Conservation (phyloP, 92 coral and sea anemone species). For the Virgularia gustaviana region DNA sequence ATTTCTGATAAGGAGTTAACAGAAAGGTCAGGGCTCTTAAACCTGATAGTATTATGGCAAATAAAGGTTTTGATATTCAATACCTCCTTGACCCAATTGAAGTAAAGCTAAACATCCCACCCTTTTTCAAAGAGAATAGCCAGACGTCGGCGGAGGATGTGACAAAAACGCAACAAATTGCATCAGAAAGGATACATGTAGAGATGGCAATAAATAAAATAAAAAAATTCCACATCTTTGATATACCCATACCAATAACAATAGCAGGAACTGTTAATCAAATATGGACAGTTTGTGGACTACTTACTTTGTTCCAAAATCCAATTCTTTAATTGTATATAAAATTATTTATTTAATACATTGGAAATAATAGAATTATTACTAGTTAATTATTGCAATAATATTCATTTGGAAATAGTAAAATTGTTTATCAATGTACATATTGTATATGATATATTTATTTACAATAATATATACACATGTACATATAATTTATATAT, state of each 20-base stretch:
- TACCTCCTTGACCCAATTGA: conserved; percentile 52
- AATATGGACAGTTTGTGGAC: conserved; percentile 63
- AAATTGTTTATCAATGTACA: too few species aligned
- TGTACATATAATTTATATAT: too few species aligned
- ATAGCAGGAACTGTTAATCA: conserved; percentile 53
- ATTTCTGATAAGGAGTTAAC: conserved; percentile 56
- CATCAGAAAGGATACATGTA: conserved; percentile 44
- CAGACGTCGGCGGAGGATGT: conserved; percentile 50
- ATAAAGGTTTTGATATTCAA: conserved; percentile 56
- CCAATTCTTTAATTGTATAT: conserved; percentile 45
- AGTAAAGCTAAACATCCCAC: conserved; percentile 52
- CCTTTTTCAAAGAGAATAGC: conserved; percentile 45
- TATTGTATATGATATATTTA: too few species aligned
- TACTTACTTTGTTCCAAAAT: conserved; percentile 52
- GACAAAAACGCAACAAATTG: conserved; percentile 50
- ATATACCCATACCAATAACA: conserved; percentile 50
- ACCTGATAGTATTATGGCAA: conserved; percentile 53
- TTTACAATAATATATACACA: too few species aligned
- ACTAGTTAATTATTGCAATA: too few species aligned
- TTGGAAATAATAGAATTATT: not conserved
- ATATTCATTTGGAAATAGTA: too few species aligned
- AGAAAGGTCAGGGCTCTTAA: conserved; percentile 48
- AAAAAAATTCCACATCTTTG: conserved; percentile 54
- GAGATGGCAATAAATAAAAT: conserved; percentile 52
- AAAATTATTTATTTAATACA: not conserved